phyloP scores from a whole-genome alignment of 2,888 invertebrate genomes.

The Caenorhabditis becei region DNA sequence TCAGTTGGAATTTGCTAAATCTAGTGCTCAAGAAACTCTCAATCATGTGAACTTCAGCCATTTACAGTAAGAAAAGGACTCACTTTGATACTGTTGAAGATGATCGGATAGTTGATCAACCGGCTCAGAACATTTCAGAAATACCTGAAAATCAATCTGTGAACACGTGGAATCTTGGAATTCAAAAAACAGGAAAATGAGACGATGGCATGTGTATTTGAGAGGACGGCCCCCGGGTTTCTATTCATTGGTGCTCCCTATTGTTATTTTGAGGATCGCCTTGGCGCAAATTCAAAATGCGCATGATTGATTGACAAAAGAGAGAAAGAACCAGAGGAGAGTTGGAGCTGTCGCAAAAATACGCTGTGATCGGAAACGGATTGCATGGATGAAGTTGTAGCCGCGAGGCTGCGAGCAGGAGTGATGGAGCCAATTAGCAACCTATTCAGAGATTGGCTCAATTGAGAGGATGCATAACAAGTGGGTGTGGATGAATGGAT shows the following conservation, averaged over 20 bases:
- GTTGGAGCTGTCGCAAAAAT: slow-evolving; percentile 1
- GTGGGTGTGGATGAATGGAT: not conserved
- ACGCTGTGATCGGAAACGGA: slow-evolving; percentile 5
- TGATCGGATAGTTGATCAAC: not conserved
- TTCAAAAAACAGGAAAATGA: slow-evolving; percentile 12
- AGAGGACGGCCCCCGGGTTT: slow-evolving; percentile 28
- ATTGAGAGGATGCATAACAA: slow-evolving; percentile 17
- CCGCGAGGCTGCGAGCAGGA: not conserved
- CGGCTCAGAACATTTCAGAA: slow-evolving; percentile 17
- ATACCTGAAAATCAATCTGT: slow-evolving; percentile 18
- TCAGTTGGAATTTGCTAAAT: too few relatives aligned
- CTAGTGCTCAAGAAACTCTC: too few relatives aligned
- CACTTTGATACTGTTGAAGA: slow-evolving; percentile 1
- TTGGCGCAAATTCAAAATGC: slow-evolving; percentile 64
- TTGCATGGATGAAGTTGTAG: slow-evolving; percentile 12
- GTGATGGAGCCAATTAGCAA: slow-evolving; percentile 41
- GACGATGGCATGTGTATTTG: slow-evolving; percentile 46
- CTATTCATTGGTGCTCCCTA: slow-evolving; percentile 26
- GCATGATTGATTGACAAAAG: slow-evolving; percentile 61
- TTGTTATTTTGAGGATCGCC: slow-evolving; percentile 62
- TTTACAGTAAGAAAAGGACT: not conserved
- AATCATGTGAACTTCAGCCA: too few relatives aligned
- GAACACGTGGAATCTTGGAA: not conserved
- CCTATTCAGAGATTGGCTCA: slow-evolving; percentile 52
- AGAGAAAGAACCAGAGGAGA: not conserved